Evolutionary conservation across 2,888 invertebrate genomes (phyloP).

Genomic region (Linnaemya vulpina): DNA sequence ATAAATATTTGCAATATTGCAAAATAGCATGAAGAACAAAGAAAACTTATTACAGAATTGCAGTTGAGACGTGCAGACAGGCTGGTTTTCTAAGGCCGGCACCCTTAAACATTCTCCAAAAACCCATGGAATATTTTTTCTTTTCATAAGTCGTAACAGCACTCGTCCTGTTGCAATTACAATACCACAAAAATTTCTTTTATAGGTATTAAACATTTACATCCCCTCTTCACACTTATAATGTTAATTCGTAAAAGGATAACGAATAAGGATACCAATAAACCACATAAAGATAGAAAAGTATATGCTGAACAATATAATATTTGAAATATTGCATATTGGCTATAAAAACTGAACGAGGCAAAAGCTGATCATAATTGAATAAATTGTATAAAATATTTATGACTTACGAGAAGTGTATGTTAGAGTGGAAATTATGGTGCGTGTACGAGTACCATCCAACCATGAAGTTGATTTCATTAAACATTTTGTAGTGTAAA

Average conservation of each 20-base stretch:
- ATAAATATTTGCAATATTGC: constrained; percentile 69
- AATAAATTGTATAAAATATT: constrained; percentile 75
- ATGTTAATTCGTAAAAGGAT: constrained; percentile 23
- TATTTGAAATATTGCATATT: constrained; percentile 58
- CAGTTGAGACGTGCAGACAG: constrained; percentile 63
- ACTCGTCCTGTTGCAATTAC: constrained; percentile 31
- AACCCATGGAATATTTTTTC: constrained; percentile 47
- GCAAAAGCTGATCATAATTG: constrained; percentile 73
- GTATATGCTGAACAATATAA: background rate
- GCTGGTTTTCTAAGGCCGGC: background rate
- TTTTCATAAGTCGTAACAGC: constrained; percentile 39
- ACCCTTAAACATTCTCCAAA: constrained; percentile 33
- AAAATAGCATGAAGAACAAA: constrained; percentile 30
- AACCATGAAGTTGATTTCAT: constrained; percentile 21
- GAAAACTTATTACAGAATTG: constrained; percentile 60
- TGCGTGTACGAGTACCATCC: constrained; percentile 24
- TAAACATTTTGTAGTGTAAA: constrained; percentile 58
- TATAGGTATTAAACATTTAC: constrained; percentile 48
- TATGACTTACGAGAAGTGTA: constrained; percentile 68
- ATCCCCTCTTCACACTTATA: constrained; percentile 29
- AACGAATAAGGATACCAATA: constrained; percentile 38
- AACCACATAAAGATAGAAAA: constrained; percentile 44
- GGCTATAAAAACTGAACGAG: background rate
- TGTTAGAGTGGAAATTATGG: background rate
- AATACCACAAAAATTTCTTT: constrained; percentile 62